phyloP scores from a whole-genome alignment of 2,797 vertebrate genomes.

The Poecilia gillii region DNA sequence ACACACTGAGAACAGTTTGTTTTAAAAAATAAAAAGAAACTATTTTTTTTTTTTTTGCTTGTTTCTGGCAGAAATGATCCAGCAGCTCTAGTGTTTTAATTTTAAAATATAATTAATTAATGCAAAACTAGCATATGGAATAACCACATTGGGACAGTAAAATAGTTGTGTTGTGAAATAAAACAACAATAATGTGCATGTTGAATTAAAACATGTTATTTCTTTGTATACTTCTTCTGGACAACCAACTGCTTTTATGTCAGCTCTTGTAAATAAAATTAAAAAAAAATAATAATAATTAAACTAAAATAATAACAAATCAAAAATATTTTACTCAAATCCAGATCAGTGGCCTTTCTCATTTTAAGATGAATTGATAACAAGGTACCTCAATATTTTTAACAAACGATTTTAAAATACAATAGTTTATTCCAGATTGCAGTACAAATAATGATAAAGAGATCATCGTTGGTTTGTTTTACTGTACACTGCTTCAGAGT shows the following conservation, averaged over 20 bases:
- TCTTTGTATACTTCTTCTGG: not conserved
- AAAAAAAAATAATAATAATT: not conserved
- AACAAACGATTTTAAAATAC: not conserved
- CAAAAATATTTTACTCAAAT: not conserved
- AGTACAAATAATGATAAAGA: not conserved
- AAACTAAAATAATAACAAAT: not conserved
- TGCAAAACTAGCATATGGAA: not conserved
- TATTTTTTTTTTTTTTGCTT: not conserved
- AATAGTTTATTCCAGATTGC: not conserved
- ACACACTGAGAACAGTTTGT: not conserved
- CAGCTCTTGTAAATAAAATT: not conserved
- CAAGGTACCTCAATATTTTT: not conserved
- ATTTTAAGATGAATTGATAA: not conserved
- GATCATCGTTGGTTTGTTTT: not conserved
- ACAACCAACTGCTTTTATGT: not conserved
- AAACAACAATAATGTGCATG: not conserved
- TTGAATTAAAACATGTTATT: not conserved
- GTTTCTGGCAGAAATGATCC: not conserved
- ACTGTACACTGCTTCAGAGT: not conserved
- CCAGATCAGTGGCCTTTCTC: not conserved
- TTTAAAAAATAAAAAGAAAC: not conserved
- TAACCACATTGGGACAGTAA: not conserved
- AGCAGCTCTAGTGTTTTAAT: not conserved
- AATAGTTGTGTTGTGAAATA: not conserved
- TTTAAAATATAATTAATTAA: not conserved